Base-by-base conservation (phyloP, 1,140 invertebrate genomes). In the Bombus haemorrhoidalis region DNA sequence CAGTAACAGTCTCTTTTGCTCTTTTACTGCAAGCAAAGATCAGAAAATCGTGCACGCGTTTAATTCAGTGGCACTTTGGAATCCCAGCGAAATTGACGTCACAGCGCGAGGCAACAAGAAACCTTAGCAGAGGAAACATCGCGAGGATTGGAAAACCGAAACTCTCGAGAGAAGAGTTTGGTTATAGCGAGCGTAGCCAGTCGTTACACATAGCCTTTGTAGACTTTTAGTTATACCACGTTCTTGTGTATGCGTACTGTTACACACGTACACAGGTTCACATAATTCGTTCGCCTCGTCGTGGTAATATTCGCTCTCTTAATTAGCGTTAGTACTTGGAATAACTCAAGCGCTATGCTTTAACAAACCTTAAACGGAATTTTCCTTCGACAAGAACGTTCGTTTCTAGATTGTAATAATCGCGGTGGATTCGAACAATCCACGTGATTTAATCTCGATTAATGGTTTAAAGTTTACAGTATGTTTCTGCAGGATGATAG, bases 121-220 rank as follows among this genome's bases (percentile, higher is more conserved):
- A 74, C 72, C 41, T 74, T 74, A 34, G 1, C n/a, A 18, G n/a
- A 74, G 43, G 73, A 53, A 75, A 75, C 73, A 75, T 34, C 41
- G 43, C 43, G 32, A 74, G 43, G 18, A 75, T 75, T 34, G 73
- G 32, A 74, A 74, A 74, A 53, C 43, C 32, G 73, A 75, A 75
- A 53, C 43, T 75, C 73, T 75, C 73, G 18, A 34, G 41, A 75
- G 73, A 75, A 75, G 43, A 75, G n/a, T 47, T 34, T 34, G 32
- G 73, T 74, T 74, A 34, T 47, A 74, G 71, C 41, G 41, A 53
- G 32, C 73, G 32, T 28, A 53, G n/a, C n/a, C 41, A 32, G 41
- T 32, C 18, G 72, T 34, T 74, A 74, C 43, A 53, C 73, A 53
- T 10, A 74, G n/a, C n/a, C 43, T 74, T 53, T 53, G 73, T 25